Evolutionary conservation across 2,797 vertebrate species (phyloP), one percentile per base, ranked within the genome.

Genomic region (Rhyacichthys aspro): DNA sequence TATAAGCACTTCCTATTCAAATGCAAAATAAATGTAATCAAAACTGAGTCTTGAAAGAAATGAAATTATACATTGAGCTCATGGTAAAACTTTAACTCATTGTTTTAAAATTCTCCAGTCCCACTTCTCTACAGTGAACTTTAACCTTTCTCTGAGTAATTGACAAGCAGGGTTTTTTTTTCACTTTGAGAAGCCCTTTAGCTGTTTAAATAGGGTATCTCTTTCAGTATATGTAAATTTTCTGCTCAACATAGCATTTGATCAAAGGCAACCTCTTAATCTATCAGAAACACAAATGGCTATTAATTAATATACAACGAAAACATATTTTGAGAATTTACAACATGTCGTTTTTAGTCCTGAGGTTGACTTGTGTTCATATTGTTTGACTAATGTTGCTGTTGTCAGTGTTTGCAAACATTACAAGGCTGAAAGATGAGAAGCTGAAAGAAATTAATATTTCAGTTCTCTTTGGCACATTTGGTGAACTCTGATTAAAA

Each of bases 391-490:
- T 15, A n/a, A 28, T 5, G 39, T 14, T 7, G 39, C 15, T 42
- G 14, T n/a, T n/a, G 12, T 41, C 38, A 41, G 12, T 41, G 38
- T 11, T 41, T 41, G 11, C 12, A 15, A 42, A 42, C 7, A 5
- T n/a, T 42, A 15, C 39, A 42, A n/a, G 39, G 14, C 39, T 5
- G 7, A 6, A 42, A 3, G 5, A 3, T 15, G 10, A 37, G 33
- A 50, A 34, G 5, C 16, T 37, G 33, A 37, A 17, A 50, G 32
- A 43, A 34, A 23, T 52, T 8, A 8, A 11, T 49, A 7, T 59
- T 52, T 59, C 3, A 23, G 17, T 66, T 61, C 36, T 83, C 73
- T 87, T 88, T 88, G 85, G 87, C 59, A 77, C 49, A 8, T 59
- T 49, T 32, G 16, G 41, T 23, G 52, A 37, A 65, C 55, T 59